Evolutionary conservation across 1,140 invertebrate species (phyloP).

Genomic region (Apis laboriosa): DNA sequence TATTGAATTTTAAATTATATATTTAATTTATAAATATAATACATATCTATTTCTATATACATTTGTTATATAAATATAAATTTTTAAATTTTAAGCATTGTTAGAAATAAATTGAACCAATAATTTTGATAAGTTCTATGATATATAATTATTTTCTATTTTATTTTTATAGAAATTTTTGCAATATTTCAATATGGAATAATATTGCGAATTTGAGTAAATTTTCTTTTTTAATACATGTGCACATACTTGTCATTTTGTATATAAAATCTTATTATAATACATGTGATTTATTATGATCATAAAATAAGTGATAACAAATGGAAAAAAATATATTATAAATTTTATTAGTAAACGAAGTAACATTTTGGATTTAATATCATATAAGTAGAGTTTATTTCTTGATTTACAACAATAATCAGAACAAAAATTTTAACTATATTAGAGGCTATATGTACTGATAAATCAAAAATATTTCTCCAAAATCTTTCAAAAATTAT

Average conservation of each 20-base stretch:
- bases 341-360: not conserved
- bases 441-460: not conserved
- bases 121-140: not conserved
- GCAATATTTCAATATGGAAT: not conserved
- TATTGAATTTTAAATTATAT: not conserved
- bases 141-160: not conserved
- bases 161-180: not conserved
- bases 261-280: conserved; percentile 31
- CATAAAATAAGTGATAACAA: not conserved
- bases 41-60: not conserved
- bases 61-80: not conserved
- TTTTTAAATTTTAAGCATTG: not conserved
- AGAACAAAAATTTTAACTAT: not conserved
- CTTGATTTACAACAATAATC: not conserved
- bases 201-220: conserved; percentile 1
- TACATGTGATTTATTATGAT: conserved; percentile 8
- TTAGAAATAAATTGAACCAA: not conserved
- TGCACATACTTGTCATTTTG: conserved; percentile 1
- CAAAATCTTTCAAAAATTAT: not conserved
- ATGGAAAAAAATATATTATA: not conserved
- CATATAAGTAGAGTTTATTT: not conserved
- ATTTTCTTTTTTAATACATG: not conserved
- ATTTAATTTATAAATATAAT: not conserved
- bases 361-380: not conserved
- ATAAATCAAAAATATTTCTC: not conserved